Evolutionary conservation across 2,113 vertebrate genomes (phyloP).

Genomic region (Platichthys stellatus): DNA sequence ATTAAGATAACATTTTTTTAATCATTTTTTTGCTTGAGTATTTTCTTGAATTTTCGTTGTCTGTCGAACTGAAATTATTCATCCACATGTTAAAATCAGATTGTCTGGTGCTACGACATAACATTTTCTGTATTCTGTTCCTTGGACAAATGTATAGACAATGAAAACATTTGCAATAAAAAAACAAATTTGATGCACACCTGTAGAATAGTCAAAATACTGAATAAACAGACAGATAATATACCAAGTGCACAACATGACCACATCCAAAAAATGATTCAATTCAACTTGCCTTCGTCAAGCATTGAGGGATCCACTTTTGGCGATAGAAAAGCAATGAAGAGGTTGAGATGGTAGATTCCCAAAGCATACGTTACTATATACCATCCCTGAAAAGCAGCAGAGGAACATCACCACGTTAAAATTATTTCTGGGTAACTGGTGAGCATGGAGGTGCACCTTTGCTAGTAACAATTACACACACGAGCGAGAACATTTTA

Average conservation of each 20-base stretch:
- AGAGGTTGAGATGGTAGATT: slow-evolving; percentile 88
- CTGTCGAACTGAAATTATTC: not conserved
- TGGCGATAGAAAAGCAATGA: slow-evolving; percentile 87
- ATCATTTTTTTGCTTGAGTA: not conserved
- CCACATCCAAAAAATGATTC: not conserved
- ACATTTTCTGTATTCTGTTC: not conserved
- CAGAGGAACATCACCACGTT: slow-evolving; percentile 19
- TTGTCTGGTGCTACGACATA: not conserved
- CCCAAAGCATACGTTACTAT: slow-evolving; percentile 87
- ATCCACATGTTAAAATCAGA: not conserved
- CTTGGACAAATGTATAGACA: not conserved
- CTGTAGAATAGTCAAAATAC: not conserved
- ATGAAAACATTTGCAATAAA: not conserved
- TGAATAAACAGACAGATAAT: slow-evolving; percentile 2
- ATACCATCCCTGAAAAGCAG: slow-evolving; percentile 84
- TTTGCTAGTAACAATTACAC: not conserved
- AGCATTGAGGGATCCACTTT: slow-evolving; percentile 87
- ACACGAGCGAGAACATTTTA: not conserved
- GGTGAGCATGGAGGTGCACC: not conserved
- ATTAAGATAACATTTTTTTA: no score
- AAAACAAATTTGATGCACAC: not conserved
- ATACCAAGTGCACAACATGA: not conserved
- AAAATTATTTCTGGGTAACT: not conserved
- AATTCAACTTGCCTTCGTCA: slow-evolving; percentile 80
- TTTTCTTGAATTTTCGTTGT: not conserved